A percentile compares a stretch with the other conserved stretches of the same genome.
Conservation (phyloP, 2,888 invertebrate species). For the Polia nebulosa region DNA sequence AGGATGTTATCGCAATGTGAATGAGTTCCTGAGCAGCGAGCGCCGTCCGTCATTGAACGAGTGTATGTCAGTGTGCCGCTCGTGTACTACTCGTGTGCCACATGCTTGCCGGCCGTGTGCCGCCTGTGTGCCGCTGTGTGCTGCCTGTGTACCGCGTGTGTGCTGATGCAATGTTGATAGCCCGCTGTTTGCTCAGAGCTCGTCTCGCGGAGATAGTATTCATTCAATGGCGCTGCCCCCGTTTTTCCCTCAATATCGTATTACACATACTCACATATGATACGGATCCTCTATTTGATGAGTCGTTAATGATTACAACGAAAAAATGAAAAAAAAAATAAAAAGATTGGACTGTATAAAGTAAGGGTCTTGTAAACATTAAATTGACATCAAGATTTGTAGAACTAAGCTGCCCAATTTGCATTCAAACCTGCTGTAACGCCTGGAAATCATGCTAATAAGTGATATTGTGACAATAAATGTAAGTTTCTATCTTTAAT, state of each 20-base stretch:
- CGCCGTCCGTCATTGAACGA: conserved; percentile 20
- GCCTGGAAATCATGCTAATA: no score
- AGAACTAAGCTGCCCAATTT: no score
- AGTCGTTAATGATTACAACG: neutral
- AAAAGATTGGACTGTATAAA: neutral
- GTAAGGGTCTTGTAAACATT: neutral
- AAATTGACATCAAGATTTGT: neutral
- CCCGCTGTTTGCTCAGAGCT: conserved; percentile 52
- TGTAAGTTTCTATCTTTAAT: neutral
- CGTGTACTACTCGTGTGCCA: no score
- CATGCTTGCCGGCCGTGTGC: neutral
- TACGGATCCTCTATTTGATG: neutral
- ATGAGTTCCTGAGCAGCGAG: conserved; percentile 9
- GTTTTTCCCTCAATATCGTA: conserved; percentile 38
- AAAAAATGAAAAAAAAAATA: neutral
- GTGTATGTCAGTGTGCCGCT: conserved; percentile 10
- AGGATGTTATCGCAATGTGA: conserved; percentile 8
- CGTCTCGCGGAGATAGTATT: conserved; percentile 44
- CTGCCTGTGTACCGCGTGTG: conserved; percentile 39
- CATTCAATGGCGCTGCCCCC: conserved; percentile 55
- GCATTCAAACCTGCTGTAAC: neutral
- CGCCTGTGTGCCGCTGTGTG: neutral
- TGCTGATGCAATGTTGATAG: conserved; percentile 70
- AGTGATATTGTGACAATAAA: neutral
- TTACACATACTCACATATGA: conserved; percentile 10